Evolutionary conservation across 2,113 vertebrate genomes (phyloP), one percentile per base, ranked within the genome.

Genomic region (Pao palembangensis): DNA sequence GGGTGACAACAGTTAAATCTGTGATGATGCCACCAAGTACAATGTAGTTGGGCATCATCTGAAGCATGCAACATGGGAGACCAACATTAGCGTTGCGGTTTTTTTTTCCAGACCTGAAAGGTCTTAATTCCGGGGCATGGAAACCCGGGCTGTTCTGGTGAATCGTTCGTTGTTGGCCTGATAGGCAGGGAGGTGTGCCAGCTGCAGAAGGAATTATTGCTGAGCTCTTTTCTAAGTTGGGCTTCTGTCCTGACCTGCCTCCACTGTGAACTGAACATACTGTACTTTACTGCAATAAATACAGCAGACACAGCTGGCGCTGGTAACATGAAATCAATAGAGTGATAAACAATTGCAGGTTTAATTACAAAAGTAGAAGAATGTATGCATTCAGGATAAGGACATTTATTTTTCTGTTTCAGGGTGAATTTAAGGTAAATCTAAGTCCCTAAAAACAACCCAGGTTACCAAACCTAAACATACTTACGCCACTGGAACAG

Each of bases 201-300:
- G 76, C 68, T 80, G 34, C 60, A 3, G 63, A 2, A 50, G 75
- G 43, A 14, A 59, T 31, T 10, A 18, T 13, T 69, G 69, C 71
- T 70, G 68, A 81, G 77, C 58, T 80, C 55, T 67, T 71, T 54
- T 38, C 60, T 41, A 46, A 79, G 52, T 77, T 68, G 48, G 62
- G 64, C 20, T 55, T 82, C 70, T 80, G 82, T 73, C 81, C 79
- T 19, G 68, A 86, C 84, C 74, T 86, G 85, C 75, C 80, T 67
- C n/a, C 0, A 43, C 23, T 51, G 55, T 61, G 54, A 52, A 10
- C 42, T 31, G 61, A 18, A 51, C 47, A 52, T 51, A 63, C 42
- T 2, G 51, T 51, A 63, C 42, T 2, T 47, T 12, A 44, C 2
- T 43, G 64, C 55, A 17, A 55, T 41, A 8, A 12, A 21, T 1